phyloP scores from a whole-genome alignment of 2,888 invertebrate genomes.

The Platynereis dumerilii region DNA sequence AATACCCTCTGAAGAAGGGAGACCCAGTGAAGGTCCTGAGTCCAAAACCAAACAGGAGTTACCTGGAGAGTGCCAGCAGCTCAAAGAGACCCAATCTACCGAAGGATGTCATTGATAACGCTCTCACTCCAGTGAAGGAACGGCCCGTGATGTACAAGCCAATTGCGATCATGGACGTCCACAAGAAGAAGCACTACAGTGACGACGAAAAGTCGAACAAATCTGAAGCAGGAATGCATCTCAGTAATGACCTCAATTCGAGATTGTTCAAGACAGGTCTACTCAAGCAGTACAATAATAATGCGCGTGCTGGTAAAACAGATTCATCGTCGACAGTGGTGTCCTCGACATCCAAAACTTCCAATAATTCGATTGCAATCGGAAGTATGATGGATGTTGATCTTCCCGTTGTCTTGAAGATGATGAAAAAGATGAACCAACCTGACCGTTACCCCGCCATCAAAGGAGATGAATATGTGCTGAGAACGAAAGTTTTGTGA shows the following conservation, averaged over 20 bases:
- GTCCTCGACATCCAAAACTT: background rate
- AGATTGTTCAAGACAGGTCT: constrained; percentile 26
- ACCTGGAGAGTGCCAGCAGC: constrained; percentile 15
- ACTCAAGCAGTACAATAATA: background rate
- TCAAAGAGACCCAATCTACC: constrained; percentile 48
- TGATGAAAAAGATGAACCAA: constrained; percentile 7
- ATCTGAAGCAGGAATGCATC: constrained; percentile 49
- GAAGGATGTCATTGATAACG: constrained; percentile 44
- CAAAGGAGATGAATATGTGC: background rate
- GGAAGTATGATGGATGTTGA: background rate
- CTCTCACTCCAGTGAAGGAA: constrained; percentile 28
- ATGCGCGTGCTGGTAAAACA: constrained; percentile 8
- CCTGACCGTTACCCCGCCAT: background rate
- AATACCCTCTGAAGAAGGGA: constrained; percentile 20
- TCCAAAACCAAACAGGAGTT: background rate
- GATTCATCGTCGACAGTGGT: background rate
- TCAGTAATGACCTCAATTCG: constrained; percentile 25
- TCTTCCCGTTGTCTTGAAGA: background rate
- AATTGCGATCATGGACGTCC: constrained; percentile 53
- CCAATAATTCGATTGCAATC: background rate
- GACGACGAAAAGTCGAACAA: constrained; percentile 43
- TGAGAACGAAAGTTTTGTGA: background rate
- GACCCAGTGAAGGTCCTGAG: background rate
- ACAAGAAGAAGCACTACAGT: constrained; percentile 49
- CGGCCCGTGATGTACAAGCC: constrained; percentile 56